Base-by-base conservation (phyloP, 2,888 invertebrate genomes). In the Calliscelio sp. region DNA sequence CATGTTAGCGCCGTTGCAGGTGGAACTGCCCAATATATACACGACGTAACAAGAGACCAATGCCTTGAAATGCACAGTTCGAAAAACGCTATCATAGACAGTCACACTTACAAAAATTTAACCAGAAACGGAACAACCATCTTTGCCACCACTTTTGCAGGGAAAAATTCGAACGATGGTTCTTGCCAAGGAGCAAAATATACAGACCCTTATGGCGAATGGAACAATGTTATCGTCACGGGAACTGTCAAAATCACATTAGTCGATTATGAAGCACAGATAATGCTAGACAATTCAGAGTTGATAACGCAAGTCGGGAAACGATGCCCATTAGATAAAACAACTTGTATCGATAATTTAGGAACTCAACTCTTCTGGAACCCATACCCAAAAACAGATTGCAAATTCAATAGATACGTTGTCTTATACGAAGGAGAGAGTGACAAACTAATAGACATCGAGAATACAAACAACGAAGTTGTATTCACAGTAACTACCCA, bases 381-480 rank as follows among this genome's bases (percentile, higher is more conserved):
- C 5, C 4, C 32, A 6, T n/a, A 18, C 1, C 57, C 71, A 3
- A 1, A 10, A 22, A 57, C 57, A 3, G 14, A 16, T 8, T 71
- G 57, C 20, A 1, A 18, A 5, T 57, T 46, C 22, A 46, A 71
- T 11, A 59, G 11, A n/a, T 71, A 57, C 32, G 11, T 4, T 8
- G 46, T 71, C 8, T 14, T 70, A 44, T 70, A 44, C 8, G 70
- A 70, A 16, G 70, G 70, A 6, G 2, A 4, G 1, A 35, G 35
- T 0, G 8, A 18, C 1, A 51, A 66, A 35, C 14, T 66, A 7
- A 10, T 32, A 7, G 32, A 32, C 5, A 11, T 16, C 1, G 49
- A 65, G 11, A n/a, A n/a, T n/a, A 7, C 14, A n/a, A 14, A 61
- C 16, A 20, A 18, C 1, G 25, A 25, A 3, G 5, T 16, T 7